phyloP scores from a whole-genome alignment of 2,113 vertebrate species.

The Delphinus delphis region DNA sequence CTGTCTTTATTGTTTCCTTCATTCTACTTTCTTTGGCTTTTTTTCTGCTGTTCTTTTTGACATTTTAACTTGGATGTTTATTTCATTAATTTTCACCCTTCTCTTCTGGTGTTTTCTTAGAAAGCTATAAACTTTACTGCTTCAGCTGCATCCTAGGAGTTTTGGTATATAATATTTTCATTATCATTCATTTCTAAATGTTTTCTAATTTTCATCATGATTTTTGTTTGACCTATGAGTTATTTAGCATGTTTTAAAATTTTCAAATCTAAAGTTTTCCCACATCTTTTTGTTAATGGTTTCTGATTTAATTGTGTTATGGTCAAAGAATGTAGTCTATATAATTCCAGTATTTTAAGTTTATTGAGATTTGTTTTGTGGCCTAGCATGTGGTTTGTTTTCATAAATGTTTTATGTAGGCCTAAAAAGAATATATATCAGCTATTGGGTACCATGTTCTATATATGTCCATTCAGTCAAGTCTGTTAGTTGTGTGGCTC shows the following conservation, averaged over 20 bases:
- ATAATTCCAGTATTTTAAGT: not conserved
- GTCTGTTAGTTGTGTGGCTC: not conserved
- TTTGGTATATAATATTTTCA: not conserved
- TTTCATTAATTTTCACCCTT: not conserved
- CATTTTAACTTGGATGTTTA: not conserved
- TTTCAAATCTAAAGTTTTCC: not conserved
- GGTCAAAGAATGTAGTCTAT: not conserved
- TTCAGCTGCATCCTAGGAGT: not conserved
- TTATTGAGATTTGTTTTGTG: not conserved
- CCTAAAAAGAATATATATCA: not conserved
- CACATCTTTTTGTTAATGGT: not conserved
- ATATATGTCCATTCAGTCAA: not conserved
- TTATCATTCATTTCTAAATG: not conserved
- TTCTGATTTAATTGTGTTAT: constrained; percentile 11
- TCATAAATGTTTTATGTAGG: not conserved
- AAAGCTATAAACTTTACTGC: not conserved
- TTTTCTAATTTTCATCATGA: not conserved
- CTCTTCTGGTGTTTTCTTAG: not conserved
- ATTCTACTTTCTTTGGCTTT: not conserved
- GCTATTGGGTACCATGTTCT: not conserved
- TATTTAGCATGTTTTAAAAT: not conserved
- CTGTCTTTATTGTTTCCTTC: not conserved
- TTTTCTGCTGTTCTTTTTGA: not conserved
- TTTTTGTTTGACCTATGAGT: not conserved
- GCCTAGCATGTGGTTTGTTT: not conserved